phyloP scores from a whole-genome alignment of 92 coral and sea anemone species.

The Galaxea fascicularis region DNA sequence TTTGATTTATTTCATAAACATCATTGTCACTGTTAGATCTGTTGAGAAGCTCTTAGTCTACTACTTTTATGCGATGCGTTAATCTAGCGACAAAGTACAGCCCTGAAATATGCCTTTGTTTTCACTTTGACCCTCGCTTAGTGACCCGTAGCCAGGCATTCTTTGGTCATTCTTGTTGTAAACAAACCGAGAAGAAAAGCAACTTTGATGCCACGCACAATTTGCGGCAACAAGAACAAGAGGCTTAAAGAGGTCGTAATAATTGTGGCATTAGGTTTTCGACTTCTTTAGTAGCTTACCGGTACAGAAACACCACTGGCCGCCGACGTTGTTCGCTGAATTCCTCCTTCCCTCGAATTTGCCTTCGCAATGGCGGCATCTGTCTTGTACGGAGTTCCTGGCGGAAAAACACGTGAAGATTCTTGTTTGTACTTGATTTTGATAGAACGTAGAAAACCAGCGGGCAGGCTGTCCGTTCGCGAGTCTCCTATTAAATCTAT shows the following conservation, averaged over 20 bases:
- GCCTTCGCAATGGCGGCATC: conserved; percentile 5
- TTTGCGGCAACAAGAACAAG: neutral
- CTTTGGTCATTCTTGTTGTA: conserved; percentile 6
- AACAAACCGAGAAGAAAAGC: conserved; percentile 37
- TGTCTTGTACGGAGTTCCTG: conserved; percentile 66
- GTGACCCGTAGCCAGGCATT: conserved; percentile 17
- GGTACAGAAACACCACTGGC: conserved; percentile 76
- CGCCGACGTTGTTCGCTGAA: conserved; percentile 63
- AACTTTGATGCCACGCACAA: neutral
- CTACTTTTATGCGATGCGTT: neutral
- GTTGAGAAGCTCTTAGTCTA: too few species aligned
- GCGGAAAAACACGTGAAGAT: conserved; percentile 90
- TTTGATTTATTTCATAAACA: too few species aligned
- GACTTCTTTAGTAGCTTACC: conserved; percentile 41
- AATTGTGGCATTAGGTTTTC: neutral
- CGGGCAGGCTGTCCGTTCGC: conserved; percentile 90
- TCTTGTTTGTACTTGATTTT: conserved; percentile 96
- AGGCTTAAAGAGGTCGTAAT: neutral
- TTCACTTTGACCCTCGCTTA: conserved; percentile 8
- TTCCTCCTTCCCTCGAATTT: neutral
- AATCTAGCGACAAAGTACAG: neutral
- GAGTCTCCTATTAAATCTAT: conserved; percentile 94
- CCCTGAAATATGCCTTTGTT: neutral
- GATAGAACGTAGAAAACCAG: conserved; percentile 93
- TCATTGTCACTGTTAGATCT: too few species aligned